Base-by-base conservation (phyloP, 2,797 vertebrate species). In the Eidolon dupreanum region DNA sequence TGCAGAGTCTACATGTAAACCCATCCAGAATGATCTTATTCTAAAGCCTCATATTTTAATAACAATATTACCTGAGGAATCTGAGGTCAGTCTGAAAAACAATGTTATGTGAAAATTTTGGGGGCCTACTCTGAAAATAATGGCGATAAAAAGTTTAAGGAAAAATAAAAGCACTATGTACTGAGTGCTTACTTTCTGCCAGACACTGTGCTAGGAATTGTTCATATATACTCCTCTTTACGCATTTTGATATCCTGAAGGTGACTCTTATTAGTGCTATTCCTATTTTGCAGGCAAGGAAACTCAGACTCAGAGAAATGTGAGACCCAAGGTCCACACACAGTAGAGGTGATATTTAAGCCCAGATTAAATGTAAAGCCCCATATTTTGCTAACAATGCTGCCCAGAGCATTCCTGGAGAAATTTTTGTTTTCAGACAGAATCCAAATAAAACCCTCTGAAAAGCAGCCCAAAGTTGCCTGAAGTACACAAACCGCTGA, bases 1-100 rank as follows among this genome's bases (percentile, higher is more conserved):
- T 22, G 17, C 49, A 61, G 41, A 83, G 49, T 7, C 46, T 55
- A 33, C 3, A 9, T 31, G 70, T 61, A 68, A 78, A 66, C 51
- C 36, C 6, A 66, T 36, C n/a, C 6, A 87, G 63, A 5, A 81
- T 51, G 4, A 4, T 75, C 20, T 17, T 17, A 85, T 41, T 61
- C 13, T 43, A 82, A 90, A 90, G 61, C 28, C 36, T 89, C 6
- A 0, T 59, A 41, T 55, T 96, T 90, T 53, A 65, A 77, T 63
- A n/a, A 8, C 46, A 43, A 2, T 38, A 10, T 51, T 77, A 68
- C 33, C 4, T 5, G 8, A 65, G 43, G 26, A 71, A 43, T 46
- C 85, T 49, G 43, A 65, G 66, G 28, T 36, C 31, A 51, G 19
- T 63, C 53, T 82, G 31, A 71, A 65, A 43, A 66, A 28, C 22